phyloP scores from a whole-genome alignment of 2,113 vertebrate species.

The Struthidea cinerea region DNA sequence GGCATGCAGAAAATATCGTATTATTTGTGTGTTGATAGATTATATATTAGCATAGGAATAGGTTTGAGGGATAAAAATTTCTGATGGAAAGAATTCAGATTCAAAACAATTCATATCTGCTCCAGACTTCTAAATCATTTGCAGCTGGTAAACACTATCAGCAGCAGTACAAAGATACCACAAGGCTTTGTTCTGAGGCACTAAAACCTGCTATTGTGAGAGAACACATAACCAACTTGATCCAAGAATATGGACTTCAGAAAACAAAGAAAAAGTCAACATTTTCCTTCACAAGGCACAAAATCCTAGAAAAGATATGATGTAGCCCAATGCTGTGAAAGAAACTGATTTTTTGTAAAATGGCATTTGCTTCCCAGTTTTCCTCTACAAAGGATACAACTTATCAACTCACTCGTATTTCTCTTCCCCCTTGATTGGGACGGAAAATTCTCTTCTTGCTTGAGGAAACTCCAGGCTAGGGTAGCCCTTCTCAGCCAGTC shows the following conservation, averaged over 20 bases:
- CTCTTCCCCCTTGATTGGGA: neutral
- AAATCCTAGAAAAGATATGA: neutral
- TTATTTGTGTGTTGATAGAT: neutral
- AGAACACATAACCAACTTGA: neutral
- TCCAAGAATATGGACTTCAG: rapidly evolving
- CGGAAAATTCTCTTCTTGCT: neutral
- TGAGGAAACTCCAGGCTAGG: neutral
- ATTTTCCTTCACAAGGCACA: neutral
- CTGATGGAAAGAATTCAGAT: neutral
- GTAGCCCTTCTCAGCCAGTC: neutral
- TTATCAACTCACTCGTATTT: neutral
- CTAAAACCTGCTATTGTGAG: neutral
- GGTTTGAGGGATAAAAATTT: neutral
- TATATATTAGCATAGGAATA: neutral
- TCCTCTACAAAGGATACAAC: neutral
- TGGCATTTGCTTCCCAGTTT: neutral
- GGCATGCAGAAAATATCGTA: neutral
- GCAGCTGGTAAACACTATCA: neutral
- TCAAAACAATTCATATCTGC: neutral
- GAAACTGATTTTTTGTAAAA: neutral
- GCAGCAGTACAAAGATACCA: neutral
- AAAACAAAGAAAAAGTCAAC: neutral
- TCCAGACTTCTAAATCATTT: neutral
- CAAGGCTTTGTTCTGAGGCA: neutral
- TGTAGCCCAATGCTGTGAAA: neutral